phyloP scores from a whole-genome alignment of 2,888 invertebrate species.

The Rhabditophanes sp. region DNA sequence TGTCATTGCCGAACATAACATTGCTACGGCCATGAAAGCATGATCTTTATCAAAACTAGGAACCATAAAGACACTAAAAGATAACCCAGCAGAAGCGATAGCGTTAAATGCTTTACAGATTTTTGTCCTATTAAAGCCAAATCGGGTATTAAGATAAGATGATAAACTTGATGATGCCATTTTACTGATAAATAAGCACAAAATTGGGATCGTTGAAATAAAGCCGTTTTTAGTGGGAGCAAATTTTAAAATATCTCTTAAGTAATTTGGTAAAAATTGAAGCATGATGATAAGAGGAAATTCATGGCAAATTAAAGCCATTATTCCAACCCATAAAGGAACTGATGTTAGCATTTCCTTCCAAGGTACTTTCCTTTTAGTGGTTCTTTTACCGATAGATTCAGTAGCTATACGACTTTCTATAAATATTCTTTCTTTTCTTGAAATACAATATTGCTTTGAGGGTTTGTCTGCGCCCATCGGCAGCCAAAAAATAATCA shows the following conservation, averaged over 20 bases:
- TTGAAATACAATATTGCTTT: conserved; percentile 37
- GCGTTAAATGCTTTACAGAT: conserved; percentile 40
- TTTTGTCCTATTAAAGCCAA: conserved; percentile 21
- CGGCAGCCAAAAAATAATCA: conserved; percentile 34
- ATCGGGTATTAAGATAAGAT: conserved; percentile 26
- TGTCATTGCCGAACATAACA: conserved; percentile 35
- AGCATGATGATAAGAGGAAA: conserved; percentile 39
- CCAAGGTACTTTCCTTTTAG: conserved; percentile 30
- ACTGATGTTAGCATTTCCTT: conserved; percentile 23
- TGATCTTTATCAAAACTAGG: conserved; percentile 31
- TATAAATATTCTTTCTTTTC: conserved; percentile 31
- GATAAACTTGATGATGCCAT: conserved; percentile 32
- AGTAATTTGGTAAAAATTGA: conserved; percentile 38
- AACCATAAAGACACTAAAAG: conserved; percentile 28
- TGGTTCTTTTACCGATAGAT: conserved; percentile 34
- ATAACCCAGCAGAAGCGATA: conserved; percentile 30
- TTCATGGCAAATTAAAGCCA: conserved; percentile 25
- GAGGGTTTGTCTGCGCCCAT: conserved; percentile 40
- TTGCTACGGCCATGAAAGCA: conserved; percentile 26
- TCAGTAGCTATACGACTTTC: conserved; percentile 40
- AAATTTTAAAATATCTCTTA: conserved; percentile 38
- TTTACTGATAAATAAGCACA: conserved; percentile 34
- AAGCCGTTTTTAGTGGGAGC: conserved; percentile 37
- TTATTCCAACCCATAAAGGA: conserved; percentile 34
- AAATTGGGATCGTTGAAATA: conserved; percentile 30